Evolutionary conservation across 1,140 invertebrate genomes (phyloP).

Genomic region (Pteromalus puparum): DNA sequence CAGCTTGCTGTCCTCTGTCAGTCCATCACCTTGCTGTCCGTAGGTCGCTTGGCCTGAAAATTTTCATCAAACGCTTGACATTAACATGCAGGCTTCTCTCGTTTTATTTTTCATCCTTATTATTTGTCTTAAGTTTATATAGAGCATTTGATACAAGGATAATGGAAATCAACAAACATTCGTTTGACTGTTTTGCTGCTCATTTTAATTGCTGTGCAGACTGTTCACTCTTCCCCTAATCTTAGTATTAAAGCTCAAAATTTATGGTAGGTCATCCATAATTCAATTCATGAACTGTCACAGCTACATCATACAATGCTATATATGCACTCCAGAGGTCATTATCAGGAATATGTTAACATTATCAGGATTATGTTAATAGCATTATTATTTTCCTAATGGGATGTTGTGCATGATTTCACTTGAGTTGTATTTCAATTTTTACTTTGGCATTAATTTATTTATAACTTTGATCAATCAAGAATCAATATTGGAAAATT

Average conservation of each 20-base stretch:
- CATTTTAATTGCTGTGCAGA: no score
- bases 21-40: conserved; percentile 65
- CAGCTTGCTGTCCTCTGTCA: conserved; percentile 60
- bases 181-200: no score
- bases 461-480: neutral
- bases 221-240: no score
- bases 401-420: neutral
- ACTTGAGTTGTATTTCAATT: neutral
- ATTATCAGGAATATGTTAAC: neutral
- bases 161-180: no score
- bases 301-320: neutral
- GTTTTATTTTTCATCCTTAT: neutral
- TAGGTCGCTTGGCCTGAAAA: conserved; percentile 57
- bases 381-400: neutral
- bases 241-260: neutral
- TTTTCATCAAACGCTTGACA: neutral
- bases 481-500: neutral
- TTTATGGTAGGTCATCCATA: neutral
- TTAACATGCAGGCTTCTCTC: neutral
- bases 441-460: neutral
- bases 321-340: no score
- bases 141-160: no score
- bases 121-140: neutral
- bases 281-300: neutral
- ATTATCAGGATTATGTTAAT: neutral